A percentile compares a stretch with the other conserved stretches of the same genome.
Conservation (phyloP, 2,797 vertebrate genomes). For the Karalla daura region DNA sequence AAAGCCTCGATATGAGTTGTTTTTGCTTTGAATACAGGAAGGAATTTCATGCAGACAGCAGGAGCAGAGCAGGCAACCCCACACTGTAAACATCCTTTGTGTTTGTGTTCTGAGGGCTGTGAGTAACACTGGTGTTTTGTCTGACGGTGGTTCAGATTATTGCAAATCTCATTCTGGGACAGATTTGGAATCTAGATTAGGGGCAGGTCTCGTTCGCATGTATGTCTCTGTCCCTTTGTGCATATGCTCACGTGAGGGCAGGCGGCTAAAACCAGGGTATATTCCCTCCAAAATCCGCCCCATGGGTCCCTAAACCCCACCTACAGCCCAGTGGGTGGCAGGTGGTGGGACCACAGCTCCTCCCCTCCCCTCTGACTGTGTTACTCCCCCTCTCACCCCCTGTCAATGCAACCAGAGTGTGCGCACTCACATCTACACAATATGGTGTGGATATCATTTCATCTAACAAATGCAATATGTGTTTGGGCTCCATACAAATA, state of each 20-base stretch:
- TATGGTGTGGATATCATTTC: constrained; percentile 4
- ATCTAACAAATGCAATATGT: background rate
- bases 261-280: constrained; percentile 36
- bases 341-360: constrained; percentile 51
- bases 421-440: constrained; percentile 1
- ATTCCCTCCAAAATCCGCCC: constrained; percentile 24
- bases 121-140: constrained; percentile 57
- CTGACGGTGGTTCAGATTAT: constrained; percentile 64
- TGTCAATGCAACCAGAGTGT: constrained; percentile 11
- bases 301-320: constrained; percentile 47
- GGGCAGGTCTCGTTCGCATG: constrained; percentile 41
- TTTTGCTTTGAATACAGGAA: constrained; percentile 41
- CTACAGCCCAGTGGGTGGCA: constrained; percentile 57
- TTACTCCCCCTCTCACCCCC: constrained; percentile 18
- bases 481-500: background rate
- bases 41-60: constrained; percentile 32
- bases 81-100: constrained; percentile 57
- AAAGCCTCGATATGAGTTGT: constrained; percentile 21
- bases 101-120: constrained; percentile 24
- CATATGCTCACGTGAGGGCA: constrained; percentile 41
- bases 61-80: constrained; percentile 4
- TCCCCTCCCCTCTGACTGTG: constrained; percentile 26
- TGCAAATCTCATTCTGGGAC: constrained; percentile 61
- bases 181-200: constrained; percentile 75
- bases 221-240: constrained; percentile 13